Evolutionary conservation across 1,140 invertebrate species (phyloP).

Genomic region (Mesaphorura yosii): DNA sequence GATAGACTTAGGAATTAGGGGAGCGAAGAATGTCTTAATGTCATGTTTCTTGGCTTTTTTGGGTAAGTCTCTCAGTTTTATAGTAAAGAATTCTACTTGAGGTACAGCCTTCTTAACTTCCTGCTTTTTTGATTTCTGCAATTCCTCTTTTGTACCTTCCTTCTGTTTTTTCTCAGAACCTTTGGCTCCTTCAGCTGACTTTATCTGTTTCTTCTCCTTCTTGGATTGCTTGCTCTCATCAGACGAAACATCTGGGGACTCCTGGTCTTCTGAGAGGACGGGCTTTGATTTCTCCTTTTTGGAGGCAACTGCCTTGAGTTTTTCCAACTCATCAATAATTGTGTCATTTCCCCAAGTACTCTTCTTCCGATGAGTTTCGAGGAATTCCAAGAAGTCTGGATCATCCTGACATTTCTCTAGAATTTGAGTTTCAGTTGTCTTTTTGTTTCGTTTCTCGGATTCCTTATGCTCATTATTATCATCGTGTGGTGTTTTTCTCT

Average conservation of each 20-base stretch:
- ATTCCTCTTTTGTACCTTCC: conserved; percentile 16
- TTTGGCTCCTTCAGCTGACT: conserved; percentile 7
- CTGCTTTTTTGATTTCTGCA: conserved; percentile 26
- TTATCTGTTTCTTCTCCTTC: conserved; percentile 10
- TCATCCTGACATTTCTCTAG: conserved; percentile 70
- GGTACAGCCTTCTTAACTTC: conserved; percentile 10
- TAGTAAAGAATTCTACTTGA: conserved; percentile 34
- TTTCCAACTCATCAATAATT: conserved; percentile 22
- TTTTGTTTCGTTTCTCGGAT: conserved; percentile 28
- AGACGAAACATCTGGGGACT: conserved; percentile 10
- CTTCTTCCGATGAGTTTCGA: conserved; percentile 58
- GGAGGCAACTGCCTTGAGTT: conserved; percentile 26
- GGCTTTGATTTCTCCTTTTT: conserved; percentile 17
- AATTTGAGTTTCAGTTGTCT: conserved; percentile 43
- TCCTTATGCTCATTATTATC: conserved; percentile 29
- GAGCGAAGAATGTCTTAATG: conserved; percentile 72
- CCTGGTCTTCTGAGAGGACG: conserved; percentile 24
- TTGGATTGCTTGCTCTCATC: conserved; percentile 25
- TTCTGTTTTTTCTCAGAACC: conserved; percentile 18
- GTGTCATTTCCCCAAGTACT: conserved; percentile 59
- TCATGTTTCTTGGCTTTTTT: conserved; percentile 63
- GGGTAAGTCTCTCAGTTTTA: conserved; percentile 51
- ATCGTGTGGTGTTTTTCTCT: conserved; percentile 40
- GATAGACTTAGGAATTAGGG: conserved; percentile 62
- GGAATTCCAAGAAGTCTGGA: conserved; percentile 76